Conservation (phyloP, 2,888 invertebrate species). For the Hesperia comma region DNA sequence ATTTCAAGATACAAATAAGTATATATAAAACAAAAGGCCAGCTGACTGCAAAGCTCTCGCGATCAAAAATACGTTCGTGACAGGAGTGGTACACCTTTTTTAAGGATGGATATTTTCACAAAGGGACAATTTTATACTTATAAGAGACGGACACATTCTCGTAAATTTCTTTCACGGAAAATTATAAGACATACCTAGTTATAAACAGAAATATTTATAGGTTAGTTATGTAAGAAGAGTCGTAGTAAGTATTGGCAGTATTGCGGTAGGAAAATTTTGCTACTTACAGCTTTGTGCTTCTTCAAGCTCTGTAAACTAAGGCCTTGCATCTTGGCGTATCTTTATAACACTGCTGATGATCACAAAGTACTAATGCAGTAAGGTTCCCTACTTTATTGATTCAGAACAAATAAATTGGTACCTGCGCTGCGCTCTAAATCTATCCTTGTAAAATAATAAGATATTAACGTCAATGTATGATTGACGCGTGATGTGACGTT, state of each 20-base stretch:
- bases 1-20: too few relatives aligned
- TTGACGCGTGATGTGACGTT: too few relatives aligned
- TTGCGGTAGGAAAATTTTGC: slow-evolving; percentile 15
- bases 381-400: not conserved
- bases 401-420: slow-evolving; percentile 1
- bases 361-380: not conserved
- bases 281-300: slow-evolving; percentile 91
- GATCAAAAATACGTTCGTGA: too few relatives aligned
- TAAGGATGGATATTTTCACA: too few relatives aligned
- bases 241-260: slow-evolving; percentile 32
- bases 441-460: too few relatives aligned
- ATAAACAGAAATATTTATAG: slow-evolving; percentile 49
- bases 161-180: too few relatives aligned
- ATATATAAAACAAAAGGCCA: too few relatives aligned
- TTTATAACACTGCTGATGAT: slow-evolving; percentile 13
- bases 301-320: slow-evolving; percentile 87
- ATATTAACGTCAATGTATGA: too few relatives aligned
- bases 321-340: slow-evolving; percentile 86
- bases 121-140: too few relatives aligned
- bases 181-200: not conserved
- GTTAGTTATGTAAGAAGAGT: slow-evolving; percentile 78
- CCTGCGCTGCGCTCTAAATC: slow-evolving; percentile 4
- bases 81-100: too few relatives aligned
- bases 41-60: too few relatives aligned
- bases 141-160: too few relatives aligned